Percentiles rank a stretch among this genome's conserved stretches.
Evolutionary conservation across 2,888 invertebrate species (phyloP).

Genomic region (Arge pagana): DNA sequence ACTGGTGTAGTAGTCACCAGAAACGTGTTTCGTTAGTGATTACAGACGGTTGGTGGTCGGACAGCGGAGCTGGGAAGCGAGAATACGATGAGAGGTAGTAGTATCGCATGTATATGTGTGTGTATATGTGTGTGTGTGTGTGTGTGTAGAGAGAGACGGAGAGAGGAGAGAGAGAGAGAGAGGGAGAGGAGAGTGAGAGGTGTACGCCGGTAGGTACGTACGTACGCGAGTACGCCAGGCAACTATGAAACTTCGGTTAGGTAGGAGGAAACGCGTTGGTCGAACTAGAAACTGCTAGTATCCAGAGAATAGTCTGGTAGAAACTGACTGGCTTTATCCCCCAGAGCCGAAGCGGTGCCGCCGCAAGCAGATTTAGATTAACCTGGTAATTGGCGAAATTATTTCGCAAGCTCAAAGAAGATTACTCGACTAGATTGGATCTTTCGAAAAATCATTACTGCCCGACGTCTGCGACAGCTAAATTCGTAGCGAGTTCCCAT

Average conservation of each 20-base stretch:
- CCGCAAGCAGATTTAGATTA: conserved; percentile 18
- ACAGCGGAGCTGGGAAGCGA: background rate
- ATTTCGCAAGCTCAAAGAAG: conserved; percentile 14
- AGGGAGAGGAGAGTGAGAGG: background rate
- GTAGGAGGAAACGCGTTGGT: conserved; percentile 18
- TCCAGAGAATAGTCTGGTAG: conserved; percentile 15
- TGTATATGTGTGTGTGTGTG: background rate
- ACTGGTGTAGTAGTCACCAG: conserved; percentile 9
- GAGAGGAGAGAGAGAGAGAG: background rate
- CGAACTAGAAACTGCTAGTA: no score
- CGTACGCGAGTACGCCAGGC: no score
- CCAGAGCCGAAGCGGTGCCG: conserved; percentile 7
- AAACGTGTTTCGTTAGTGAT: conserved; percentile 36
- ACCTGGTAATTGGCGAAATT: conserved; percentile 21
- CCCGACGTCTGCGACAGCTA: no score
- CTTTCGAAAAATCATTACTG: background rate
- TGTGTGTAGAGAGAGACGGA: background rate
- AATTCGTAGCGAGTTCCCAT: no score
- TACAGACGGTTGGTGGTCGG: conserved; percentile 28
- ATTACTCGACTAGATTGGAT: conserved; percentile 13
- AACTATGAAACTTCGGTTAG: no score
- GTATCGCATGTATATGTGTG: background rate
- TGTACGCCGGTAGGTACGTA: background rate
- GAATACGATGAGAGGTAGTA: background rate
- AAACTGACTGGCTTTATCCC: conserved; percentile 8